These are phyloP conservation scores for Anthophora plumipes DNA, from an alignment of 2,888 invertebrate species.

Conservation along the genomic window DNA sequence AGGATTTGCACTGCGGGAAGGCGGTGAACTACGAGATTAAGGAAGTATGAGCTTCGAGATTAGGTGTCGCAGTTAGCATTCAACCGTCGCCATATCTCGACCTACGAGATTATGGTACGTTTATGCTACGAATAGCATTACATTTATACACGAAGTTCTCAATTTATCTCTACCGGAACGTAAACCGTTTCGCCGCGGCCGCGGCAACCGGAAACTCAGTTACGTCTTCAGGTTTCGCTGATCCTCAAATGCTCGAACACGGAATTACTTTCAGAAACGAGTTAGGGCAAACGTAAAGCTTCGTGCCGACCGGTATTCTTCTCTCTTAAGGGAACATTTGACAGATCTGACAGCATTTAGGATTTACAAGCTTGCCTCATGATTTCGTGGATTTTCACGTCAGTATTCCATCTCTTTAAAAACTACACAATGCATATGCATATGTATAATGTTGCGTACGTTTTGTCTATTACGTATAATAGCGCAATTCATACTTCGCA, in stretches of 20 bases:
- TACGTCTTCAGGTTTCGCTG: conserved; percentile 23
- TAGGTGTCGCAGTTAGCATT: conserved; percentile 65
- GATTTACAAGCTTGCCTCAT: no score
- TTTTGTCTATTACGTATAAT: no score
- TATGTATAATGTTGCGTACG: no score
- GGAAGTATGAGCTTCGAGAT: conserved; percentile 64
- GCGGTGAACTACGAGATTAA: conserved; percentile 62
- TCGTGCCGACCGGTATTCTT: neutral
- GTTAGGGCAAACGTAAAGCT: neutral
- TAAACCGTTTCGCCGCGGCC: conserved; percentile 15
- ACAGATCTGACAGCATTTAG: neutral
- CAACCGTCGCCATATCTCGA: conserved; percentile 36
- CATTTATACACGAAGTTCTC: conserved; percentile 39
- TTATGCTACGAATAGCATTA: conserved; percentile 46
- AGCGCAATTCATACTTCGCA: no score
- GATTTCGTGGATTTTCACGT: no score
- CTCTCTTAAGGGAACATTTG: neutral
- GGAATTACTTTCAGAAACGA: conserved; percentile 27
- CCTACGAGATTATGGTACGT: conserved; percentile 48
- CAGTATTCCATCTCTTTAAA: no score
- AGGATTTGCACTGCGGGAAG: conserved; percentile 40
- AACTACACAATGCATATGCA: no score
- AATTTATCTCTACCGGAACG: conserved; percentile 40
- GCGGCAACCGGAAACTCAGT: conserved; percentile 12
- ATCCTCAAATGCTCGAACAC: conserved; percentile 18